These are phyloP conservation scores for Solen grandis DNA, from an alignment of 1,140 invertebrate species.

Conservation along the genomic window DNA sequence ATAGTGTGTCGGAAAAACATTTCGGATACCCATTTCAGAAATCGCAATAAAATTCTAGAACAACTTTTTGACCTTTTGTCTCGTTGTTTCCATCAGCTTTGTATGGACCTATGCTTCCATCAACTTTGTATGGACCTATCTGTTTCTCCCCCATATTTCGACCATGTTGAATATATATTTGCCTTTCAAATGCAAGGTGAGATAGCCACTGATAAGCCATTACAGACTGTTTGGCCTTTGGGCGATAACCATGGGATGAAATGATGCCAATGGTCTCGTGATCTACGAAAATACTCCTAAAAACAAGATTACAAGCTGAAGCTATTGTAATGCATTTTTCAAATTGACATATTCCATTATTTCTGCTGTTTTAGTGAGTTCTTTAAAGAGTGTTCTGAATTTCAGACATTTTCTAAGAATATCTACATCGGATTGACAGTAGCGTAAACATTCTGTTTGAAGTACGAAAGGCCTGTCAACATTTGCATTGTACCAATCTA, in stretches of 20 bases:
- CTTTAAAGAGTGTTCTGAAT: background rate
- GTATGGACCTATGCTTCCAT: slow-evolving; percentile 1
- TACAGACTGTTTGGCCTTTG: background rate
- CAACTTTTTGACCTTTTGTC: background rate
- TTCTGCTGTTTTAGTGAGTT: background rate
- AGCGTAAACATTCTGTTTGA: slow-evolving; percentile 2
- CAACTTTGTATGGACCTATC: background rate
- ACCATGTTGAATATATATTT: slow-evolving; percentile 7
- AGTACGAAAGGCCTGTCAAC: slow-evolving; percentile 20
- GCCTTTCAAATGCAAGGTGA: background rate
- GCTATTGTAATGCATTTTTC: background rate
- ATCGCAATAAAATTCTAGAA: background rate
- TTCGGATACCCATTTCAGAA: background rate
- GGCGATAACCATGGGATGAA: background rate
- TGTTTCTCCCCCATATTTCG: slow-evolving; percentile 13
- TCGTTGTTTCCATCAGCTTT: background rate
- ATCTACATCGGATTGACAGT: slow-evolving; percentile 37
- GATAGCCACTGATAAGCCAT: background rate
- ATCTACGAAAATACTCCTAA: background rate
- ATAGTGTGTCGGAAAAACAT: background rate
- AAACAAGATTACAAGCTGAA: background rate
- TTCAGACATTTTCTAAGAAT: slow-evolving; percentile 38
- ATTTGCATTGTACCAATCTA: slow-evolving; percentile 16
- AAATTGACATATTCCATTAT: background rate
- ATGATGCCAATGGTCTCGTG: background rate